phyloP scores from a whole-genome alignment of 2,797 vertebrate genomes.

The Yasuhikotakia modesta region DNA sequence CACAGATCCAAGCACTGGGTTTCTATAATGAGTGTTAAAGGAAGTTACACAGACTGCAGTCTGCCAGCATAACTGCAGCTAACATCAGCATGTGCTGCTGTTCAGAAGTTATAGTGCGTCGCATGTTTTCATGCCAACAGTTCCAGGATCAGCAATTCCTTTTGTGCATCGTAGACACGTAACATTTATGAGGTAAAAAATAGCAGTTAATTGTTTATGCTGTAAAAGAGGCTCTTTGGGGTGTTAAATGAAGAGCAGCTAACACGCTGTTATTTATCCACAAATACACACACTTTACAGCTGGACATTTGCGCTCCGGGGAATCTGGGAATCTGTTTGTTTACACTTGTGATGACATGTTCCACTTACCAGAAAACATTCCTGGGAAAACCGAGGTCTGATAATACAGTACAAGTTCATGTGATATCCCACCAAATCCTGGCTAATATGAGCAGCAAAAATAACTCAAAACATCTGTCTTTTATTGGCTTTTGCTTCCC shows the following conservation, averaged over 20 bases:
- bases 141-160: neutral
- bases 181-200: no score
- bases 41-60: conserved; percentile 54
- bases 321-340: conserved; percentile 7
- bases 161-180: no score
- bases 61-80: conserved; percentile 51
- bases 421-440: neutral
- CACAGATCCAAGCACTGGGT: neutral
- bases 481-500: neutral
- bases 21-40: conserved; percentile 34
- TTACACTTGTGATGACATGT: conserved; percentile 9
- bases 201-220: no score
- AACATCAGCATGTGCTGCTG: conserved; percentile 17
- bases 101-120: neutral
- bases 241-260: neutral
- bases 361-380: neutral
- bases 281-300: conserved; percentile 21
- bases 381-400: conserved; percentile 16
- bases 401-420: neutral
- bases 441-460: neutral
- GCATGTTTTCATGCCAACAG: neutral
- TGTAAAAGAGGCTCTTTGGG: neutral
- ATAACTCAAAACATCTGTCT: neutral
- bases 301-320: neutral
- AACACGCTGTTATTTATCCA: neutral